phyloP scores from a whole-genome alignment of 2,797 vertebrate species.

The Rhinella marina region DNA sequence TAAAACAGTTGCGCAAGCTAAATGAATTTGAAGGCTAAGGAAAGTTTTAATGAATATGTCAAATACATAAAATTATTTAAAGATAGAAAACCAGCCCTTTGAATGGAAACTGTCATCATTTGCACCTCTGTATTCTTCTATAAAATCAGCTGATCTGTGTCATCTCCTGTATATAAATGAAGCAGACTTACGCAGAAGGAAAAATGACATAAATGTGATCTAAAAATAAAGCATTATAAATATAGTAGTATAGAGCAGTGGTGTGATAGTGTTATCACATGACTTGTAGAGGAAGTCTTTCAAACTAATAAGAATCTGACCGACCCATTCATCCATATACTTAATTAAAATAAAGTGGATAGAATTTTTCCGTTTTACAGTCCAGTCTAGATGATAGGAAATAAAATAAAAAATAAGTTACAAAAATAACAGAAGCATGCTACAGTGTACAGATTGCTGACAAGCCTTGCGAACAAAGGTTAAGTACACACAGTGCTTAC shows the following conservation, averaged over 20 bases:
- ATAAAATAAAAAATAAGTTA: too few species aligned
- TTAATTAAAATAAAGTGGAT: not conserved
- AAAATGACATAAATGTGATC: slow-evolving; percentile 35
- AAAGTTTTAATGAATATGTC: not conserved
- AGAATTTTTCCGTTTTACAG: not conserved
- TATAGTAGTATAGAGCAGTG: not conserved
- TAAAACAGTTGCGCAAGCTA: not conserved
- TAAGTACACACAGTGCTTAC: too few species aligned
- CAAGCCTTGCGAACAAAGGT: too few species aligned
- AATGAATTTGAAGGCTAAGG: not conserved
- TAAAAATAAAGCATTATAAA: slow-evolving; percentile 13
- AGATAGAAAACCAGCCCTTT: not conserved
- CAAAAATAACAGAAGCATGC: too few species aligned
- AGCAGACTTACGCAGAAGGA: not conserved
- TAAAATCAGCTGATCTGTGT: not conserved
- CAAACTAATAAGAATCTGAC: too few species aligned
- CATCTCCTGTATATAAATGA: slow-evolving; percentile 5
- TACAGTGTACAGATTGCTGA: too few species aligned
- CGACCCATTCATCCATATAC: not conserved
- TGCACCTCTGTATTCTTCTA: not conserved
- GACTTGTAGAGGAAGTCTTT: not conserved
- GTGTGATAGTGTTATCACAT: not conserved
- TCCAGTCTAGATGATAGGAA: too few species aligned
- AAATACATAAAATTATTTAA: not conserved
- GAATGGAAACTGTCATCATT: not conserved